phyloP scores from a whole-genome alignment of 2,113 vertebrate species.

The Morone saxatilis region DNA sequence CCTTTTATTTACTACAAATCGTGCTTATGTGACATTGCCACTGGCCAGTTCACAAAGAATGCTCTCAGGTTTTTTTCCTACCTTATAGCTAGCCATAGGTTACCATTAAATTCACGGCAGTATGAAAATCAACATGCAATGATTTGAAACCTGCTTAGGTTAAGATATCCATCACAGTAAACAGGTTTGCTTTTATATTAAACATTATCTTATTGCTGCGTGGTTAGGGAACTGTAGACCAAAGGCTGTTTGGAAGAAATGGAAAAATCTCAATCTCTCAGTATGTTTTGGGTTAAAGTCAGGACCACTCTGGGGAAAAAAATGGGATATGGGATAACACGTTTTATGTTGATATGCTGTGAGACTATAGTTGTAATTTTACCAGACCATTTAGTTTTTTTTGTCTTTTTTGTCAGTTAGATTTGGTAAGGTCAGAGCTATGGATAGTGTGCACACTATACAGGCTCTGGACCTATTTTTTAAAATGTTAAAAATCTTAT shows the following conservation, averaged over 20 bases:
- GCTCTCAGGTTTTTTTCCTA: background rate
- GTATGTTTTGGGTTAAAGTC: too few species aligned
- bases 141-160: background rate
- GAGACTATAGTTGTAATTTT: too few species aligned
- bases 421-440: too few species aligned
- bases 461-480: too few species aligned
- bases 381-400: too few species aligned
- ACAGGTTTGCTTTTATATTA: background rate
- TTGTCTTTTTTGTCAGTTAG: too few species aligned
- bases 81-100: background rate
- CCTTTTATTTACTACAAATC: background rate
- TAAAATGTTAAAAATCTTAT: too few species aligned
- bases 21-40: background rate
- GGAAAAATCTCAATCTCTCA: background rate
- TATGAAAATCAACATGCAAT: background rate
- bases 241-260: too few species aligned
- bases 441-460: too few species aligned
- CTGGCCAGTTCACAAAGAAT: background rate
- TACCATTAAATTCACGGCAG: background rate
- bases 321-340: too few species aligned
- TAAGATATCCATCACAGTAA: background rate
- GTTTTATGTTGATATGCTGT: too few species aligned
- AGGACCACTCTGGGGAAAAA: too few species aligned
- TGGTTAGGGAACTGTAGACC: background rate
- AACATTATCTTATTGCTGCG: background rate